These are phyloP conservation scores for Megathymus violae DNA, from an alignment of 1,140 invertebrate species.

Conservation along the genomic window DNA sequence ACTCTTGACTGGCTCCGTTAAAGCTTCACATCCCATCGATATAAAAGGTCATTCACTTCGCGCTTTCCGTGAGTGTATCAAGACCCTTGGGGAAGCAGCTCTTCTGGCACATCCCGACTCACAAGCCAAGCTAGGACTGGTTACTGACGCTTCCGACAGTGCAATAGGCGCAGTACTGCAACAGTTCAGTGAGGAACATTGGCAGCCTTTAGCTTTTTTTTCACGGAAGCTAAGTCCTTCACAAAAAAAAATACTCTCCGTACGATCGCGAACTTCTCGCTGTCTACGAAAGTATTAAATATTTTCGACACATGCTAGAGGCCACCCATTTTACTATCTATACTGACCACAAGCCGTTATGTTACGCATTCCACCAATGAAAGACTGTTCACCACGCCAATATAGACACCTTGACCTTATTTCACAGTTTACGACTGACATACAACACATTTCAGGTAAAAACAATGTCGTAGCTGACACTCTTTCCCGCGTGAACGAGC, in stretches of 20 bases:
- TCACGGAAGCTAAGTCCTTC: background rate
- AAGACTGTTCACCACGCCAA: slow-evolving; percentile 2
- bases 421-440: slow-evolving; percentile 19
- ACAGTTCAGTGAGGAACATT: background rate
- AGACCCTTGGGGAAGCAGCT: background rate
- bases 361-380: background rate
- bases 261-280: too few species aligned
- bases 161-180: slow-evolving; percentile 1
- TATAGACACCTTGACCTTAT: slow-evolving; percentile 9
- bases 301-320: slow-evolving; percentile 7
- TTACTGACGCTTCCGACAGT: slow-evolving; percentile 4
- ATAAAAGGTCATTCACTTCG: background rate
- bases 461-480: slow-evolving; percentile 13
- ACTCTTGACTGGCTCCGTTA: background rate
- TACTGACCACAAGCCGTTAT: slow-evolving; percentile 3
- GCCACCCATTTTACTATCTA: slow-evolving; percentile 4
- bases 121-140: slow-evolving; percentile 1
- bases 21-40: background rate
- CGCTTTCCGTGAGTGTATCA: background rate
- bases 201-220: background rate
- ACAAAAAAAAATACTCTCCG: background rate
- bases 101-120: background rate
- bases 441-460: slow-evolving; percentile 4
- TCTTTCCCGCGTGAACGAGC: background rate
- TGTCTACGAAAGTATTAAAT: background rate